Base-by-base conservation (phyloP, 2,797 vertebrate species). In the Lepidocolaptes lacrymiger region DNA sequence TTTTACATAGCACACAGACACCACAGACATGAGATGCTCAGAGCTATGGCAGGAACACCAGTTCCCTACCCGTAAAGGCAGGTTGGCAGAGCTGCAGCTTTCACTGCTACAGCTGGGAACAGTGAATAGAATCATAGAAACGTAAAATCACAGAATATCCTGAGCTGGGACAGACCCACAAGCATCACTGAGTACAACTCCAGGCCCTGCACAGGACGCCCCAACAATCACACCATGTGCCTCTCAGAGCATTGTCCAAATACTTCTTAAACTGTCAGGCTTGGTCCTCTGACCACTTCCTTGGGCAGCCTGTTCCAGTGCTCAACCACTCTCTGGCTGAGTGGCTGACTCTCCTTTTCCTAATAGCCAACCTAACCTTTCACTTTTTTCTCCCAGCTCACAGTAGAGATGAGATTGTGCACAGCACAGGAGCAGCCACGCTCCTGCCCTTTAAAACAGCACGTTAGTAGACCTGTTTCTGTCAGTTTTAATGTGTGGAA, bases 371-470 rank as follows among this genome's bases (percentile, higher is more conserved):
- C 15, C 9, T 51, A 61, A 27, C 36, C 26, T 1, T 62, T 54
- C 43, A 19, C 23, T 68, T 52, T 37, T 55, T 52, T 44, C 36
- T 48, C 11, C 46, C 34, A 59, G 24, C 49, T 84, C 43, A 12
- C 34, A 32, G 61, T 0, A 34, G 22, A 62, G 44, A 30, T 5
- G 24, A 62, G 52, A 39, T 5, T 30, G 30, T 0, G 0, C 36
- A 48, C 49, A 55, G 54, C 49, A n/a, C 32, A 41, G 76, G 23
- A 49, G 14, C 64, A 58, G 68, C 36, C 20, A 12, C 0, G 0
- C 4, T 71, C 46, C 7, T 21, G 13, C 24, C 55, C 69, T 58
- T 59, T 36, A 39, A 8, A 72, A 24, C 12, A 52, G 34, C 34
- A 6, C 2, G 1, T 8, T 32, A 28, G 7, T 2, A 79, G 44